Conservation (phyloP, 1,140 invertebrate species). For the Ceratosolen fusciceps region DNA sequence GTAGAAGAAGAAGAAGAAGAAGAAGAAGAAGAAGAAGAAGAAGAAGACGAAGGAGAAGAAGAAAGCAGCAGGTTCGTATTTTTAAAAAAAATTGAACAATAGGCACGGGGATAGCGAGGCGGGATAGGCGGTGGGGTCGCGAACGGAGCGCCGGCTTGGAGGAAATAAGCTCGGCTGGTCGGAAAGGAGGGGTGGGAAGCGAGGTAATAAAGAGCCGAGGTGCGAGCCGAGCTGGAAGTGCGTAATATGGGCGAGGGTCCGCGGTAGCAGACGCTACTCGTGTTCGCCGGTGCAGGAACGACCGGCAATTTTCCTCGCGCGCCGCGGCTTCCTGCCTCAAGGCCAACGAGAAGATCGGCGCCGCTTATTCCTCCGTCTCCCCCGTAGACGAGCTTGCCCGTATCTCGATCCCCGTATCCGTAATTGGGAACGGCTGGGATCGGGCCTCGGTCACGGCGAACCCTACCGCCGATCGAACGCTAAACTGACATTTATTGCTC, state of each 20-base stretch:
- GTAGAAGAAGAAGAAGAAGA: too few relatives aligned
- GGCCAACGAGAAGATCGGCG: conserved; percentile 10
- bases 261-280: conserved; percentile 7
- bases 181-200: too few relatives aligned
- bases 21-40: neutral
- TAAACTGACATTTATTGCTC: too few relatives aligned
- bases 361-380: too few relatives aligned
- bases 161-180: too few relatives aligned
- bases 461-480: too few relatives aligned
- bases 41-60: neutral
- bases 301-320: conserved; percentile 37
- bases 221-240: neutral
- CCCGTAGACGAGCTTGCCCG: neutral
- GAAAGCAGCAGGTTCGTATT: neutral
- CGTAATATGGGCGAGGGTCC: neutral
- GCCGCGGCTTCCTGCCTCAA: conserved; percentile 6
- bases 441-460: too few relatives aligned
- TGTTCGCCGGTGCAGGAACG: conserved; percentile 18
- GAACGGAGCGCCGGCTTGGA: neutral
- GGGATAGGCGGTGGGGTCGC: neutral
- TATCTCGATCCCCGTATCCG: too few relatives aligned
- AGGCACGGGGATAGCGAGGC: neutral
- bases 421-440: too few relatives aligned
- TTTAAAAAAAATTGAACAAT: too few relatives aligned
- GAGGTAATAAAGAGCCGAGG: too few relatives aligned